phyloP scores from a whole-genome alignment of 2,113 vertebrate genomes.

The Melanerpes formicivorus region DNA sequence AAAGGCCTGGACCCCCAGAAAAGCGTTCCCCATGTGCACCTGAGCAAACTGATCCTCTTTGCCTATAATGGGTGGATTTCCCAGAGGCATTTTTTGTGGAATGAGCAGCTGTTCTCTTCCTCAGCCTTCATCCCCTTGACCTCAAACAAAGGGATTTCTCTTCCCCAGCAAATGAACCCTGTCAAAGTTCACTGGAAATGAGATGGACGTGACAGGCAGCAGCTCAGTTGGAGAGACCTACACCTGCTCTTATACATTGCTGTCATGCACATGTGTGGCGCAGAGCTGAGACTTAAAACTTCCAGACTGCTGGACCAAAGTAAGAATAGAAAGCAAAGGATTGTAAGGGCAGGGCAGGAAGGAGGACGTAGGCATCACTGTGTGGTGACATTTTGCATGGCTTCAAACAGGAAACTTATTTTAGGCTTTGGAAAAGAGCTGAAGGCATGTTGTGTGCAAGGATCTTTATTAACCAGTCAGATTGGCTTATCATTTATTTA shows the following conservation, averaged over 20 bases:
- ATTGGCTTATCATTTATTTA: not conserved
- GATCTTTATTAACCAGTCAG: not conserved
- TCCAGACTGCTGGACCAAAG: not conserved
- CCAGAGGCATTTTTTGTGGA: not conserved
- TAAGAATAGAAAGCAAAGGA: not conserved
- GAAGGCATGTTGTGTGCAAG: not conserved
- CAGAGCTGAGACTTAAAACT: not conserved
- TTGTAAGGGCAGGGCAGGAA: not conserved
- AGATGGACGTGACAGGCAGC: not conserved
- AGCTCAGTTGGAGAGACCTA: not conserved
- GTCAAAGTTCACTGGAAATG: not conserved
- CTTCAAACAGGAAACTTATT: not conserved
- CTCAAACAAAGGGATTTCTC: not conserved
- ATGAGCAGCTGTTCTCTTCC: constrained; percentile 27
- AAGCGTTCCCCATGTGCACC: not conserved
- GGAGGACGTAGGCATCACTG: fast-evolving
- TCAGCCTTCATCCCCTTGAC: not conserved
- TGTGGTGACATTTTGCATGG: not conserved
- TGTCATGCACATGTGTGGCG: not conserved
- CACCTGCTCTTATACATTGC: constrained; percentile 29
- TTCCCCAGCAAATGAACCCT: not conserved
- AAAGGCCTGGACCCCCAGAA: not conserved
- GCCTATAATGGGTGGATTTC: not conserved
- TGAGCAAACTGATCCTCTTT: constrained; percentile 6
- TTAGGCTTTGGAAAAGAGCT: not conserved